A percentile compares a stretch with the other conserved stretches of the same genome.
Evolutionary conservation across 2,888 invertebrate genomes (phyloP).

Genomic region (Mythimna ferrago): DNA sequence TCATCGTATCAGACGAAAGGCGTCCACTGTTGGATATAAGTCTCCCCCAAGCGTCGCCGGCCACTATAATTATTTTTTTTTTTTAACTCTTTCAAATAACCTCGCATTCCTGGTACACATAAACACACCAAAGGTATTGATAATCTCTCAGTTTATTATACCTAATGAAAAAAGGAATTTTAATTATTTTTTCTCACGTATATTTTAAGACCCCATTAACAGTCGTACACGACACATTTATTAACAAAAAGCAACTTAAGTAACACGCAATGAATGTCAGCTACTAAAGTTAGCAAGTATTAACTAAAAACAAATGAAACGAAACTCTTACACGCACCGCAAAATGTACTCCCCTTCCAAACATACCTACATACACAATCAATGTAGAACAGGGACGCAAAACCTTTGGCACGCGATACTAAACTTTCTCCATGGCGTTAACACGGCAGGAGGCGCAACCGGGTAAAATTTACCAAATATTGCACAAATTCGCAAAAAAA

Average conservation of each 20-base stretch:
- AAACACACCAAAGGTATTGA: not conserved
- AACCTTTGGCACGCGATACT: conserved; percentile 19
- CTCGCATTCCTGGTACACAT: conserved; percentile 2
- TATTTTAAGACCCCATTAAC: conserved; percentile 15
- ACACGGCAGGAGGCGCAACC: too few relatives aligned
- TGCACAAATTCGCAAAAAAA: too few relatives aligned
- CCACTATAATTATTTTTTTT: too few relatives aligned
- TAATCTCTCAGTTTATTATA: not conserved
- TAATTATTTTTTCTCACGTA: conserved; percentile 32
- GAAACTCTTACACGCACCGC: conserved; percentile 39
- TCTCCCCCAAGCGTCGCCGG: too few relatives aligned
- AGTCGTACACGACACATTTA: conserved; percentile 14
- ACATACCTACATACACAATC: conserved; percentile 13
- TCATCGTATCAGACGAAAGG: too few relatives aligned
- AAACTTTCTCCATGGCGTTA: not conserved
- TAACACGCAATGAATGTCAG: conserved; percentile 39
- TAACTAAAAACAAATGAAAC: conserved; percentile 23
- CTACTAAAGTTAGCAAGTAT: conserved; percentile 1
- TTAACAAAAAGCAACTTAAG: conserved; percentile 25
- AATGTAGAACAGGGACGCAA: conserved; percentile 42
- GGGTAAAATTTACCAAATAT: too few relatives aligned
- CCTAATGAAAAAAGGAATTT: not conserved
- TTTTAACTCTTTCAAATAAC: not conserved
- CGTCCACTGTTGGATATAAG: too few relatives aligned
- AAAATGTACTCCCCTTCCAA: not conserved